These are phyloP conservation scores for Xanthia togata DNA, from an alignment of 2,888 invertebrate genomes.

Conservation along the genomic window DNA sequence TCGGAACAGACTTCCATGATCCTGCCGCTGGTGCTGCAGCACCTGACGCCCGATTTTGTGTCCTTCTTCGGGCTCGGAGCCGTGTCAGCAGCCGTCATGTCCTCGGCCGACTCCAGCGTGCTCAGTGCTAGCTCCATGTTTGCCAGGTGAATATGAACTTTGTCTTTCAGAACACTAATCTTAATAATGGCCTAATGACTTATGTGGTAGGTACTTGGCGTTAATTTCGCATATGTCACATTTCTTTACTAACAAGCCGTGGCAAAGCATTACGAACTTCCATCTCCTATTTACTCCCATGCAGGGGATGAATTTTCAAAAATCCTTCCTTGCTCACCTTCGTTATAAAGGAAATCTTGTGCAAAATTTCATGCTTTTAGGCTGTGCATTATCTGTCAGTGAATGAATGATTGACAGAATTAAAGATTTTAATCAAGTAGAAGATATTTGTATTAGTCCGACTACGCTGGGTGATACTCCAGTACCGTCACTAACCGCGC, in stretches of 20 bases:
- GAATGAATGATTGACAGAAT: background rate
- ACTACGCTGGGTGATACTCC: background rate
- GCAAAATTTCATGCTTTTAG: background rate
- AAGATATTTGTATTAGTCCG: background rate
- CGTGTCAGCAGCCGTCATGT: constrained; percentile 99
- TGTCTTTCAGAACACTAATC: background rate
- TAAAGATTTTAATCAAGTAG: background rate
- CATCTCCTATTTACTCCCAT: background rate
- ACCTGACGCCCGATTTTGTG: constrained; percentile 98
- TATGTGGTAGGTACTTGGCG: background rate
- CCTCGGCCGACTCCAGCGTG: constrained; percentile 99
- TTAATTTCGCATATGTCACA: background rate
- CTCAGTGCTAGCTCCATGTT: constrained; percentile 99
- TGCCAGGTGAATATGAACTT: constrained; percentile 90
- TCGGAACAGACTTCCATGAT: constrained; percentile 97
- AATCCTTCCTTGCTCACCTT: background rate
- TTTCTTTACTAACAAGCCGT: background rate
- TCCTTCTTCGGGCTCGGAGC: constrained; percentile 99
- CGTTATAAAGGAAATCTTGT: background rate
- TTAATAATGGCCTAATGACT: background rate
- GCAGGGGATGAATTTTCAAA: background rate
- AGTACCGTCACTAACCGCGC: background rate
- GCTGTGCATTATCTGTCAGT: background rate
- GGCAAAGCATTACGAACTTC: background rate
- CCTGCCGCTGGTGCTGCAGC: constrained; percentile 98